phyloP scores from a whole-genome alignment of 2,888 invertebrate genomes.

The Synergus japonicus region DNA sequence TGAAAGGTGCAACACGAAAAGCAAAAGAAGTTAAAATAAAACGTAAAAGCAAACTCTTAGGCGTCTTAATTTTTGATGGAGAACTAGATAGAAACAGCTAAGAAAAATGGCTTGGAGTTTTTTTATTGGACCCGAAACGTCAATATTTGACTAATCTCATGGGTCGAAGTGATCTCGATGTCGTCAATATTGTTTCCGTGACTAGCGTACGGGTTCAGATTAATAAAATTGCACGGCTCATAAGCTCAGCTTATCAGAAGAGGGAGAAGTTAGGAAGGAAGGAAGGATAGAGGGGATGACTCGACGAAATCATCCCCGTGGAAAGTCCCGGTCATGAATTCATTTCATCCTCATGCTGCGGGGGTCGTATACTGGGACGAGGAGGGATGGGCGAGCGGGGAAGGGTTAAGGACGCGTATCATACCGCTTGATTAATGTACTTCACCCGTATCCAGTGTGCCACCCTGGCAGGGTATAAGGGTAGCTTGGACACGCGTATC shows the following conservation, averaged over 20 bases:
- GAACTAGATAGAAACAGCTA: too few relatives aligned
- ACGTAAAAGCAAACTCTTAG: too few relatives aligned
- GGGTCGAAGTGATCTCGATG: constrained; percentile 45
- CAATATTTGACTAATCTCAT: constrained; percentile 1
- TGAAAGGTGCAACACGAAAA: too few relatives aligned
- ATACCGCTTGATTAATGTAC: constrained; percentile 70
- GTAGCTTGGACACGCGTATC: constrained; percentile 62
- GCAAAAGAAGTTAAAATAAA: too few relatives aligned
- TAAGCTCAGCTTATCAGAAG: constrained; percentile 58
- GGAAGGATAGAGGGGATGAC: constrained; percentile 57
- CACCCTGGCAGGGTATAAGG: constrained; percentile 50
- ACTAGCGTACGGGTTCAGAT: constrained; percentile 52
- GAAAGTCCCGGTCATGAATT: constrained; percentile 63
- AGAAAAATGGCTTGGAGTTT: too few relatives aligned
- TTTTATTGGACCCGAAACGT: background rate
- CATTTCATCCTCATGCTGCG: constrained; percentile 56
- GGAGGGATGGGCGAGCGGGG: constrained; percentile 46
- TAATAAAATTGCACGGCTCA: constrained; percentile 64
- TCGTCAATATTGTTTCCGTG: constrained; percentile 57
- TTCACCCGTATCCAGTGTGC: constrained; percentile 59
- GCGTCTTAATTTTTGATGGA: too few relatives aligned
- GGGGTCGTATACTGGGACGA: constrained; percentile 38
- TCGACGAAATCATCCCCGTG: constrained; percentile 60
- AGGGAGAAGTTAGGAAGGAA: constrained; percentile 40
- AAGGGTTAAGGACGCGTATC: constrained; percentile 70